Percentiles rank a stretch among this genome's conserved stretches.
These are phyloP conservation scores for Phenacoccus solenopsis DNA, from an alignment of 1,140 invertebrate genomes.

Conservation along the genomic window DNA sequence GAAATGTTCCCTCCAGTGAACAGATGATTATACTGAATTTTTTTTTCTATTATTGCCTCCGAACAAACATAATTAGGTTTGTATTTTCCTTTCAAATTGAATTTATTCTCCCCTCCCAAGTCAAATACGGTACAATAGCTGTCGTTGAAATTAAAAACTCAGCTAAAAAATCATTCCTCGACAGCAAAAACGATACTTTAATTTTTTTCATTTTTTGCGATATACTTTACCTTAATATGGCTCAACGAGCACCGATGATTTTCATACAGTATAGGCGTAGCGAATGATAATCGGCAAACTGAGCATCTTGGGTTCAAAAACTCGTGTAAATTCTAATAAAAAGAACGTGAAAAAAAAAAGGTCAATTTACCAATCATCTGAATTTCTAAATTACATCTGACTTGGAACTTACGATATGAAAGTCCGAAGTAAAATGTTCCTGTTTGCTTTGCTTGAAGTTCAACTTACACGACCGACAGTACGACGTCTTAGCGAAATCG, in stretches of 20 bases:
- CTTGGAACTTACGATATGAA: slow-evolving; percentile 42
- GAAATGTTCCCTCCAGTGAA: no score
- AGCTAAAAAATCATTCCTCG: not conserved
- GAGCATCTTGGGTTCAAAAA: slow-evolving; percentile 17
- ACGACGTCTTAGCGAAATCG: slow-evolving; percentile 19
- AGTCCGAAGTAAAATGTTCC: slow-evolving; percentile 57
- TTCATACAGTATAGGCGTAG: slow-evolving; percentile 66
- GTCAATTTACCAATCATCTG: not conserved
- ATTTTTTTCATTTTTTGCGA: not conserved
- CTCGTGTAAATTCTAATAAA: slow-evolving; percentile 19
- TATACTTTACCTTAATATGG: slow-evolving; percentile 53
- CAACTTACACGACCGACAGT: slow-evolving; percentile 60
- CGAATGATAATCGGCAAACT: slow-evolving; percentile 54
- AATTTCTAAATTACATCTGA: no score
- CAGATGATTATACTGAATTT: no score
- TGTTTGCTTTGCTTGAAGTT: slow-evolving; percentile 62
- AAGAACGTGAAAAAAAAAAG: not conserved
- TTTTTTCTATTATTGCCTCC: no score
- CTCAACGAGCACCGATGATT: slow-evolving; percentile 63
- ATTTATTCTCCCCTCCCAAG: no score
- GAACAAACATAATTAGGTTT: no score
- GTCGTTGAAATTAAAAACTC: no score
- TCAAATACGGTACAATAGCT: no score
- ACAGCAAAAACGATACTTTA: not conserved
- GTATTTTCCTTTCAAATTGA: no score